Base-by-base conservation (phyloP, 1,140 invertebrate species). In the Globodera ellingtonae region DNA sequence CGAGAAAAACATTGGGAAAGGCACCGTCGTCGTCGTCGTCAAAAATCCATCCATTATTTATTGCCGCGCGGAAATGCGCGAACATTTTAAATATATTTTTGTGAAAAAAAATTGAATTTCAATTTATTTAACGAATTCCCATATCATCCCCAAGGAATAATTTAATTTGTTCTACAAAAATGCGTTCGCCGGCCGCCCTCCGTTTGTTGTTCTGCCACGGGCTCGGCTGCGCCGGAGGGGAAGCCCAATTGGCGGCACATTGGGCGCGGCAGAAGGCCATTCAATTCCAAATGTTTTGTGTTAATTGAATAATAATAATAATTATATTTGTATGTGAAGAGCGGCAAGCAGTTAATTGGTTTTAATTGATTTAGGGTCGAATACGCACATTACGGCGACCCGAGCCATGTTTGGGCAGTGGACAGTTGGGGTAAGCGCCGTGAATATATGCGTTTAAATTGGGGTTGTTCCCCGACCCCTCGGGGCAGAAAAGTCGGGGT, bases 131-230 rank as follows among this genome's bases (percentile, higher is more conserved):
- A 35, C 35, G 35, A 35, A 35, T 35, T 24, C 1, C 0, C 24
- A 24, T 24, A 24, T 24, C 24, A 24, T 24, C 24, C 24, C 35
- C 35, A 35, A 35, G 2, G 35, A 35, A 3, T 35, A 35, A 35
- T 35, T 75, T 75, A 35, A 44, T 73, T 72, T 24, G 35, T 15
- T 74, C 4, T 6, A 18, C 13, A 44, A 78, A 78, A 74, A 77
- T 78, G 50, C 46, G 72, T 8, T 62, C 50, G 3, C n/a, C 56
- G 56, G 35, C 35, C 35, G 66, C 56, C n/a, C 21, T 9, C 44
- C 76, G 76, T 67, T 67, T 78, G 35, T 21, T 78, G 50, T 78
- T 78, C 59, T 80, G 79, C 56, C 79, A 80, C 48, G 79, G 76
- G 9, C n/a, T 78, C 9, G 76, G 76, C 59, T 48, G 21, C 21